phyloP scores from a whole-genome alignment of 2,797 vertebrate genomes.

The Harpagifer antarcticus region DNA sequence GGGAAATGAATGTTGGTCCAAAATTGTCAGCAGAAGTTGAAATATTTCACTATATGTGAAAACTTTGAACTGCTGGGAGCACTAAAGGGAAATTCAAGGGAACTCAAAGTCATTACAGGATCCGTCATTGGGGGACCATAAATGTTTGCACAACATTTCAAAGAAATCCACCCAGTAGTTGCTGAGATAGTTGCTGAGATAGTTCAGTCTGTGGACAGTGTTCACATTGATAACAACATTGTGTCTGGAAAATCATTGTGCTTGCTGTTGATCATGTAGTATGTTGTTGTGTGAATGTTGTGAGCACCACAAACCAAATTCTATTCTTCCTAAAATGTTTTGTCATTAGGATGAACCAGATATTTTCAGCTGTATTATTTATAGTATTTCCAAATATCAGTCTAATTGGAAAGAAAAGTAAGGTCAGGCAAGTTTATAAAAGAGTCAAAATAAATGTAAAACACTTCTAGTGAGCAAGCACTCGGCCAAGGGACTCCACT shows the following conservation, averaged over 20 bases:
- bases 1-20: background rate
- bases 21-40: background rate
- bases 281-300: background rate
- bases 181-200: constrained; percentile 1
- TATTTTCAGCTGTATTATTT: constrained; percentile 24
- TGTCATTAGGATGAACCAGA: constrained; percentile 10
- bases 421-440: constrained; percentile 25
- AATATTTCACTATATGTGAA: background rate
- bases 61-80: background rate
- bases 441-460: constrained; percentile 42
- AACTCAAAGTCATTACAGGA: no score
- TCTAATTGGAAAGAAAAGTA: constrained; percentile 29
- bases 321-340: background rate
- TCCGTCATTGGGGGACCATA: no score
- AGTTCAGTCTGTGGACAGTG: constrained; percentile 6
- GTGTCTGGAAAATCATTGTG: background rate
- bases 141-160: background rate
- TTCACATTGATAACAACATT: constrained; percentile 10
- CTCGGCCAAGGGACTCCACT: constrained; percentile 61
- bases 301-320: background rate
- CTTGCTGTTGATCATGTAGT: background rate
- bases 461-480: constrained; percentile 41
- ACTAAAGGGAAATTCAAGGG: no score
- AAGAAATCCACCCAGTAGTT: background rate
- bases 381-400: constrained; percentile 25